Evolutionary conservation across 2,888 invertebrate genomes (phyloP), one percentile per base, ranked within the genome.

Genomic region (Rhagophthalmus giganteus): DNA sequence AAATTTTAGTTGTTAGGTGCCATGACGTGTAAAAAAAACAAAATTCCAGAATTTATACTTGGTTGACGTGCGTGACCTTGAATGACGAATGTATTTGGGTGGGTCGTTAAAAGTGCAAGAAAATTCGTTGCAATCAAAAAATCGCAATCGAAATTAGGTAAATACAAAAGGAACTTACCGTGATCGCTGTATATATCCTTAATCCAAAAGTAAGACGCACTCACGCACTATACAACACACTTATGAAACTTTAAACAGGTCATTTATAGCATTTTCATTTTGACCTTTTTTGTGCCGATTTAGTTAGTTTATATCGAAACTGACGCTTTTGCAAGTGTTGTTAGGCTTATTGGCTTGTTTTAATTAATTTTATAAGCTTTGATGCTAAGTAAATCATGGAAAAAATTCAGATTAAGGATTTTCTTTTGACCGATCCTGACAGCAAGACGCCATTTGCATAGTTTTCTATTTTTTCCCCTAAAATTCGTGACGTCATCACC

Each of bases 351-450:
- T 57, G 45, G 42, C 50, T 47, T 57, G 31, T 48, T 54, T 46
- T 56, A 52, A 55, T 54, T 32, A 41, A 34, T 54, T 66, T 65
- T 62, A 64, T 63, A 61, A 59, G 63, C 60, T 58, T 64, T 63
- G 73, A 74, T 74, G 69, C 57, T 63, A 69, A 72, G 71, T 73
- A 67, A 60, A 65, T 68, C 73, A 74, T 73, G 60, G 63, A 65
- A 68, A 67, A 65, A 62, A 65, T 64, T 50, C 57, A 64, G 70
- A 71, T 70, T 67, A 62, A 55, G 57, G 62, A 59, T 65, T 64
- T 66, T 62, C 63, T 62, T 64, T 61, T 63, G 62, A 69, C 66
- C 68, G 66, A 64, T 72, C 72, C 72, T 68, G 64, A 67, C 67
- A 65, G 69, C 67, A 64, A 63, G 66, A 70, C 72, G 74, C 74